Base-by-base conservation (phyloP, 1,140 invertebrate genomes). In the Drosophila paulistorum region DNA sequence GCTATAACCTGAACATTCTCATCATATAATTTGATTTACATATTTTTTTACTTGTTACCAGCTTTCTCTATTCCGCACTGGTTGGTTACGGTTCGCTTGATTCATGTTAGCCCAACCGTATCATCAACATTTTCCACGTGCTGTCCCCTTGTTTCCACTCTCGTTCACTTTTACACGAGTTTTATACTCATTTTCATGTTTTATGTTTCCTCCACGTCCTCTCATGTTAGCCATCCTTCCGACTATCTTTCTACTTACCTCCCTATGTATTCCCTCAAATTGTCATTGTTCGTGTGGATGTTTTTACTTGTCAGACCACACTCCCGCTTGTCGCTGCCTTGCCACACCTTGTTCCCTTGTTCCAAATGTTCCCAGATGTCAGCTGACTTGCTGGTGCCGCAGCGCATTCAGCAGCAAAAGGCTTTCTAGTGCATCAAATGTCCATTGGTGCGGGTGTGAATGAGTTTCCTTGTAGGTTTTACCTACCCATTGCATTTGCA, bases 1-100 rank as follows among this genome's bases (percentile, higher is more conserved):
- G 61, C 77, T 65, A 48, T 66, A 79, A 68, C 76, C 74, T 85
- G 85, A 79, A 85, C 81, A 84, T 79, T 90, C 74, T 90, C 87
- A 76, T 75, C 73, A 66, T 79, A 87, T 90, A 90, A 90, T 90
- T 90, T 87, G 87, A 90, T 90, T 90, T 90, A 78, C 87, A 90
- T 89, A 87, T 90, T 84, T 90, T 90, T 90, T 90, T 75, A 42
- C 79, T 81, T 90, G 73, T 84, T 81, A 68, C 65, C 69, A 59
- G 73, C 6, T 65, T 61, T 79, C 61, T 76, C 70, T 68, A 58
- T 42, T 33, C 39, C 37, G 14, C 2, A 20, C 17, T 35, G 14
- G 7, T 65, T 61, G 17, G 48, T 75, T 41, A 74, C 70, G 74
- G 70, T 62, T 65, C 69, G 55, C 68, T 55, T 45, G 59, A 78